Evolutionary conservation across 1,140 invertebrate genomes (phyloP), one percentile per base, ranked within the genome.

Genomic region (Pachypsylla venusta): DNA sequence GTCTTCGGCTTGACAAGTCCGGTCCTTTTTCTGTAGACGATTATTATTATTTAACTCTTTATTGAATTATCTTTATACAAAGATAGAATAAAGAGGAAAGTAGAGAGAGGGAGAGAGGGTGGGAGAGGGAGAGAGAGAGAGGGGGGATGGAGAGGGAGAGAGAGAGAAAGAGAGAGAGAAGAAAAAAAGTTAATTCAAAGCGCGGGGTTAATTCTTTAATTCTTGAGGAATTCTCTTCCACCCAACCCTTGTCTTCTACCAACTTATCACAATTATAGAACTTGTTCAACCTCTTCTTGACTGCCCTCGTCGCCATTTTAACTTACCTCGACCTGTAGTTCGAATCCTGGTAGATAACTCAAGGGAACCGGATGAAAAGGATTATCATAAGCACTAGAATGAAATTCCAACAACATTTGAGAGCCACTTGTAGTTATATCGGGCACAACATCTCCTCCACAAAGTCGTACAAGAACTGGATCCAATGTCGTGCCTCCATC

Each of bases 361-460:
- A 86, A 71, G 3, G 84, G 84, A 2, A 84, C 79, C 1, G 83
- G 83, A 72, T 88, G 84, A 70, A 86, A 86, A 0, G 84, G 83
- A 73, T 86, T 86, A 69, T 86, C 84, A 68, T 80, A 87, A 0
- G 85, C 83, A 3, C 84, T 87, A 14, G 85, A 88, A 69, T 85
- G 83, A 66, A 90, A 87, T 69, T 87, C 84, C 24, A 90, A 74
- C 19, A 88, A 73, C 78, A 89, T 81, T 65, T 85, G 81, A 55
- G 85, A 79, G 14, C 82, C 81, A 66, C 83, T 81, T 67, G 83
- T 86, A 63, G 87, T 77, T 60, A 90, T 85, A 69, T 87, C 42
- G 12, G 86, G 85, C 2, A 89, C 81, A 1, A 78, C 80, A 66
- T 89, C 86, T 2, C 85, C 85, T n/a, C 86, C 87, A 68, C 87